phyloP scores from a whole-genome alignment of 2,113 vertebrate species.

The Pimephales promelas region DNA sequence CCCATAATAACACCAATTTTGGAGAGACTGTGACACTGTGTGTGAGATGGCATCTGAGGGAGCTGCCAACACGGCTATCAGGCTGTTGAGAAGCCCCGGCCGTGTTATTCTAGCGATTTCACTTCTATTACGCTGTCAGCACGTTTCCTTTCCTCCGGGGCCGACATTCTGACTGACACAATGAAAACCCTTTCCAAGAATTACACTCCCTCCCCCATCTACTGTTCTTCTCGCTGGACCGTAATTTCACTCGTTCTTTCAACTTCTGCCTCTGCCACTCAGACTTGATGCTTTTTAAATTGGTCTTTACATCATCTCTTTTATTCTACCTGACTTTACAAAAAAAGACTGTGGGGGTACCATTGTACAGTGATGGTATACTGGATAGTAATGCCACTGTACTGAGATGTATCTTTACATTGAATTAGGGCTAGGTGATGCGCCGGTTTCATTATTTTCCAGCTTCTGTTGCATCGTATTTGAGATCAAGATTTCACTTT shows the following conservation, averaged over 20 bases:
- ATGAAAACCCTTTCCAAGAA: conserved; percentile 47
- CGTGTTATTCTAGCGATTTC: conserved; percentile 38
- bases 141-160: conserved; percentile 49
- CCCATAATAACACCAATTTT: conserved; percentile 43
- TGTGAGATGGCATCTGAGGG: conserved; percentile 25
- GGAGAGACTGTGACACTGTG: background rate
- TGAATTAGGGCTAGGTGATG: too few species aligned
- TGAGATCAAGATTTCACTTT: background rate
- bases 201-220: conserved; percentile 33
- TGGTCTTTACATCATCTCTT: conserved; percentile 13
- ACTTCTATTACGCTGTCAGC: conserved; percentile 51
- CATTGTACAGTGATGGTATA: too few species aligned
- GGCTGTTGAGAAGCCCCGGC: conserved; percentile 38
- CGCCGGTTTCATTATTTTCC: background rate
- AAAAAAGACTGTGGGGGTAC: too few species aligned
- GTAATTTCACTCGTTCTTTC: conserved; percentile 21
- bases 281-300: background rate
- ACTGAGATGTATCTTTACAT: too few species aligned
- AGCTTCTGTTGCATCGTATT: background rate
- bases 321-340: background rate
- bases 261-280: conserved; percentile 29
- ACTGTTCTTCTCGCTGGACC: conserved; percentile 38
- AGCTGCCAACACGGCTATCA: conserved; percentile 33
- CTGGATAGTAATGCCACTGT: too few species aligned
- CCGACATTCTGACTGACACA: conserved; percentile 55